Evolutionary conservation across 2,888 invertebrate genomes (phyloP), one percentile per base, ranked within the genome.

Genomic region (Limulus polyphemus): DNA sequence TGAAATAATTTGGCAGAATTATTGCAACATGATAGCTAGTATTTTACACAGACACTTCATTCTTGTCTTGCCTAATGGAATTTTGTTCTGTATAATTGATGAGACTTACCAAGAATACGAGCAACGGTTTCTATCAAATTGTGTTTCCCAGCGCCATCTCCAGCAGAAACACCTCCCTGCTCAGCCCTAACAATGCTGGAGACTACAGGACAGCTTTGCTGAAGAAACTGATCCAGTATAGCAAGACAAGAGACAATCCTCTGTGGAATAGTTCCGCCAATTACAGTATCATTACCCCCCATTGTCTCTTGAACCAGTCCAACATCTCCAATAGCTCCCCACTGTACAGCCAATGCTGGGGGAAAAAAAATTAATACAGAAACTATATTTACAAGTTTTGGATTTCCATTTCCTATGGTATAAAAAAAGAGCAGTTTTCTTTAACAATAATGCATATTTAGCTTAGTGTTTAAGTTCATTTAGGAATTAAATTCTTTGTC

Each of bases 281-380:
- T 87, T 71, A 90, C 90, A 0, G 88, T 86, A 58, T 92, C 90
- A 77, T 93, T 94, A 60, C 72, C 89, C 56, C 91, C 81, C 83
- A 94, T 87, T 56, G 85, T 87, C 72, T 94, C 92, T 73, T 90
- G 78, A 65, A 98, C 83, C 62, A 98, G 82, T 59, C 98, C 98
- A 54, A 95, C 95, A 76, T 99, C 98, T 62, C 95, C 98, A 73
- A 99, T 90, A 65, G 97, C 98, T 69, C 99, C 99, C 98, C 98
- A 99, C 78, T 99, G 98, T 71, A 99, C 90, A 54, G 97, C 93
- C 58, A 87, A 76, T 0, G 74, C 78, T 77, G 64, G 9, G 62
- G 62, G 62, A 32, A 11, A 52, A 49, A 32, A 32, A 32, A 32
- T n/a, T n/a, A n/a, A n/a, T n/a, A n/a, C n/a, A 32, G 5, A 32